Evolutionary conservation across 1,140 invertebrate genomes (phyloP).

Genomic region (Caerostris darwini): DNA sequence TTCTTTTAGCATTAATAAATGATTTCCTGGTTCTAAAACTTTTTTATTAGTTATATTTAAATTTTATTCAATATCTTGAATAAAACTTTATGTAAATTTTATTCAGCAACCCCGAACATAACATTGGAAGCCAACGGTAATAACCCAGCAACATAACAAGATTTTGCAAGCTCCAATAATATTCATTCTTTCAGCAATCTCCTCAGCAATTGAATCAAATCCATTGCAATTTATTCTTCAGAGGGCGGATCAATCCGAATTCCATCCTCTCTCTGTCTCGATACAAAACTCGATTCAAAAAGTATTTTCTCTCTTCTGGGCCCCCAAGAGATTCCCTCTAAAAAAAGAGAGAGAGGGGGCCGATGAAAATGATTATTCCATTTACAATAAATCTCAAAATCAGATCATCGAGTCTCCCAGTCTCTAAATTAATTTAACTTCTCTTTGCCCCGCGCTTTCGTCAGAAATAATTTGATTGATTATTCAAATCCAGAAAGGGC

Average conservation of each 20-base stretch:
- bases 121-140: no score
- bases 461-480: conserved; percentile 59
- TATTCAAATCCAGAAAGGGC: conserved; percentile 48
- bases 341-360: not conserved
- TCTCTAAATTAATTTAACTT: conserved; percentile 56
- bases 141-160: no score
- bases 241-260: not conserved
- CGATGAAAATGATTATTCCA: conserved; percentile 45
- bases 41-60: no score
- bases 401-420: conserved; percentile 40
- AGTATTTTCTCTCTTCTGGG: not conserved
- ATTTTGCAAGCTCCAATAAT: not conserved
- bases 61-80: no score
- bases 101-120: no score
- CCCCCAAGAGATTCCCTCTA: not conserved
- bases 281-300: conserved; percentile 43
- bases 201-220: not conserved
- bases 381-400: conserved; percentile 58
- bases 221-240: not conserved
- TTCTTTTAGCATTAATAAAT: no score
- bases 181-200: not conserved
- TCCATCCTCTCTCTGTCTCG: not conserved
- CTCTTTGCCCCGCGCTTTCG: conserved; percentile 18
- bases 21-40: no score
- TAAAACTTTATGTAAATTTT: no score